Conservation (phyloP, 2,113 vertebrate genomes). For the Pseudorasbora parva region DNA sequence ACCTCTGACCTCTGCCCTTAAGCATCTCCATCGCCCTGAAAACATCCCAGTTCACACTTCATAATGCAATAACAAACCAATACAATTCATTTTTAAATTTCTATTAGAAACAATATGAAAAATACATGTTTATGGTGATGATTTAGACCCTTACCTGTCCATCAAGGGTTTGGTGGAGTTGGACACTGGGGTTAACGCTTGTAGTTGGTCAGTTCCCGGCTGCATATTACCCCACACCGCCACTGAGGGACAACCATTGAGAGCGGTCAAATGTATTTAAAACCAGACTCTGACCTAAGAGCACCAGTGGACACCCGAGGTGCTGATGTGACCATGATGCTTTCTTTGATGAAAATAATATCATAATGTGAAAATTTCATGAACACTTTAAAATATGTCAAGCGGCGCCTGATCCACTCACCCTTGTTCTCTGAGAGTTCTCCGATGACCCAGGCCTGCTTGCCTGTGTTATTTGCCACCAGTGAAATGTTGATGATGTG, state of each 20-base stretch:
- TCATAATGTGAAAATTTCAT: background rate
- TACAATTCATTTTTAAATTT: background rate
- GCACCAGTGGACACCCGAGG: background rate
- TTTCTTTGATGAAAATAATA: too few relatives aligned
- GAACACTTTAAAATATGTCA: background rate
- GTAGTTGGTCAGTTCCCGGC: conserved; percentile 51
- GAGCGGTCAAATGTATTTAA: background rate
- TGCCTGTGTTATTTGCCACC: conserved; percentile 73
- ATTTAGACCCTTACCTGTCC: conserved; percentile 78
- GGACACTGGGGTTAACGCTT: conserved; percentile 65
- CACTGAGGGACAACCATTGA: conserved; percentile 73
- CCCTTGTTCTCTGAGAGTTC: conserved; percentile 93
- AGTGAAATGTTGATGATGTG: conserved; percentile 80
- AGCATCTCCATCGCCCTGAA: conserved; percentile 87
- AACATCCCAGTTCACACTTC: background rate
- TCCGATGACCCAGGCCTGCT: conserved; percentile 88
- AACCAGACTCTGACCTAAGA: background rate
- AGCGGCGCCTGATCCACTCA: conserved; percentile 62
- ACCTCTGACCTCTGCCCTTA: conserved; percentile 87
- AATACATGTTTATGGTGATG: background rate
- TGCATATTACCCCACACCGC: conserved; percentile 77
- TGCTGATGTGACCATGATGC: too few relatives aligned
- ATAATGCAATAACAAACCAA: conserved; percentile 1
- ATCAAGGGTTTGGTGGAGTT: conserved; percentile 79
- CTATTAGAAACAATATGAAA: background rate